phyloP scores from a whole-genome alignment of 2,113 vertebrate species.

The Caretta caretta region DNA sequence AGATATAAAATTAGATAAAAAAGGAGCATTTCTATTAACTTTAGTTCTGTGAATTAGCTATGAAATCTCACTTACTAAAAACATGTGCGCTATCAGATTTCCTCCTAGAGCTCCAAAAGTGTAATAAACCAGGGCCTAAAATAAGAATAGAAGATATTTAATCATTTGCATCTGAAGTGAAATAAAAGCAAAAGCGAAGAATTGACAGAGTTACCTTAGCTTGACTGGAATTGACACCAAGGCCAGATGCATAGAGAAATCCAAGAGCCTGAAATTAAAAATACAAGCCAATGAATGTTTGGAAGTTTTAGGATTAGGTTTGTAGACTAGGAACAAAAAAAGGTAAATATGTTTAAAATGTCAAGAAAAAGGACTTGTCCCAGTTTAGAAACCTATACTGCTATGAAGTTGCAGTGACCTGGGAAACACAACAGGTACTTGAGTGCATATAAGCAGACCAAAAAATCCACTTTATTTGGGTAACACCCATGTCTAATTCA shows the following conservation, averaged over 20 bases:
- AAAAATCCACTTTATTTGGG: neutral
- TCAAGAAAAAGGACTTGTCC: too few species aligned
- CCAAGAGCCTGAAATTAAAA: conserved; percentile 90
- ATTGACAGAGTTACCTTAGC: conserved; percentile 90
- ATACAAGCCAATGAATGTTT: conserved; percentile 9
- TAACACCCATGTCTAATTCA: neutral
- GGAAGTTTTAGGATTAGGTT: neutral
- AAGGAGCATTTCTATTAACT: neutral
- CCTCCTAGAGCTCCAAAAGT: conserved; percentile 97
- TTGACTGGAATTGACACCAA: conserved; percentile 98
- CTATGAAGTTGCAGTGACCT: neutral
- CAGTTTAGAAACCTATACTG: neutral
- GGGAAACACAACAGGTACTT: neutral
- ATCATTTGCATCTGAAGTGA: neutral
- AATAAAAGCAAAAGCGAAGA: neutral
- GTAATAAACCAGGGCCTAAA: conserved; percentile 96
- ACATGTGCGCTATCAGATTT: conserved; percentile 96
- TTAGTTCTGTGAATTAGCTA: neutral
- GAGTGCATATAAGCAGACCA: neutral
- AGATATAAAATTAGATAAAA: neutral
- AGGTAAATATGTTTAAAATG: neutral
- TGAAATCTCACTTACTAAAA: conserved; percentile 88
- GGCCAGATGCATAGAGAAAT: conserved; percentile 95
- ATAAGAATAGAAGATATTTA: conserved; percentile 31
- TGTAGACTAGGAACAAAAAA: neutral